phyloP scores from a whole-genome alignment of 2,888 invertebrate genomes.

The Melanotus villosus region DNA sequence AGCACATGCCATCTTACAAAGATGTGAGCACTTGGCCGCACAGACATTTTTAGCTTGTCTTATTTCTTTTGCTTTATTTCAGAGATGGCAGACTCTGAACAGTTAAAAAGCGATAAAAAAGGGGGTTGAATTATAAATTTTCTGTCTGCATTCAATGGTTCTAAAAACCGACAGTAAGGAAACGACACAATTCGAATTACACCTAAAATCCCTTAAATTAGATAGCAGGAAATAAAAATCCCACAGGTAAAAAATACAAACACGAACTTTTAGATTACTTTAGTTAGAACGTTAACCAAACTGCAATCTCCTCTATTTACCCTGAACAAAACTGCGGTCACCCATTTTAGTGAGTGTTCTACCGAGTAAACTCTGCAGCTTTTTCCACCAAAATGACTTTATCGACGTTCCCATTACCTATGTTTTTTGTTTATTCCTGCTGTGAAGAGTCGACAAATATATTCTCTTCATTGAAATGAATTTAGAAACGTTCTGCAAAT shows the following conservation, averaged over 20 bases:
- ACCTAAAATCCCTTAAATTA: too few species aligned
- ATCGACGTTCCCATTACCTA: neutral
- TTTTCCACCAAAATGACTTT: neutral
- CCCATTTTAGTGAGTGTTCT: neutral
- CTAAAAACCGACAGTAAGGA: too few species aligned
- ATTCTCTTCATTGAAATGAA: neutral
- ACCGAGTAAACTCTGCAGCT: neutral
- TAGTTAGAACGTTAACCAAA: neutral
- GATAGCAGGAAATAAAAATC: too few species aligned
- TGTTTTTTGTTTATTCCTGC: neutral
- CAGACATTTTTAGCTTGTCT: constrained; percentile 1
- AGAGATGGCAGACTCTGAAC: too few species aligned
- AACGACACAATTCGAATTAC: too few species aligned
- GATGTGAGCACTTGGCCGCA: constrained; percentile 9
- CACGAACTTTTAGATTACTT: neutral
- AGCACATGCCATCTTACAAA: constrained; percentile 18
- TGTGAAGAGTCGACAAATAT: neutral
- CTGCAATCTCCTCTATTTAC: neutral
- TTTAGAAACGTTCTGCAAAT: too few species aligned
- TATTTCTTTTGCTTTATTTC: neutral
- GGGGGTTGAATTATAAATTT: too few species aligned
- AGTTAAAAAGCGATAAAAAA: too few species aligned
- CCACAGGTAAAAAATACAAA: neutral
- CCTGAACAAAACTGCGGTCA: neutral
- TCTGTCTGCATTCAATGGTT: too few species aligned